A percentile compares a stretch with the other conserved stretches of the same genome.
phyloP scores from a whole-genome alignment of 2,797 vertebrate species.

The Dryobates pubescens region DNA sequence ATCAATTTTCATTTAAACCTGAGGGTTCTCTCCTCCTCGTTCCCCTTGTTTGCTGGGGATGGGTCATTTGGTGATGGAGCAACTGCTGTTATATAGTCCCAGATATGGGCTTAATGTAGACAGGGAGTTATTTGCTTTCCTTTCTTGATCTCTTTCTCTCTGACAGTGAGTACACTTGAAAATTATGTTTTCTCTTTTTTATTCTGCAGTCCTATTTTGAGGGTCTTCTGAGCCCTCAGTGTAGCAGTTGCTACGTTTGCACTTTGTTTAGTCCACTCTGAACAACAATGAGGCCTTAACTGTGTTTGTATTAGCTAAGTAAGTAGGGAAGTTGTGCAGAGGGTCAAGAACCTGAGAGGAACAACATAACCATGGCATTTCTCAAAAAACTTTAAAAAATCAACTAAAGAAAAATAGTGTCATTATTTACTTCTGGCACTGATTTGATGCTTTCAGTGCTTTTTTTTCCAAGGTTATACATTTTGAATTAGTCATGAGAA shows the following conservation, averaged over 20 bases:
- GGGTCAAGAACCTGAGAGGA: background rate
- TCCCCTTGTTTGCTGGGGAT: no score
- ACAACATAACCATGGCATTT: background rate
- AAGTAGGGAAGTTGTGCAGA: background rate
- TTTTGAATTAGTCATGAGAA: background rate
- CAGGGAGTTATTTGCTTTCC: background rate
- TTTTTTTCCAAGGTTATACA: background rate
- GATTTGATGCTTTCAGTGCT: background rate
- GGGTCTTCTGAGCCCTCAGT: background rate
- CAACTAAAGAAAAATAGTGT: background rate
- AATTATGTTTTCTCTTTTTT: background rate
- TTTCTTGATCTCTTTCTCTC: background rate
- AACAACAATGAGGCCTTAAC: background rate
- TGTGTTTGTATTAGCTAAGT: background rate
- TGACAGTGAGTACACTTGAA: slow-evolving; percentile 6
- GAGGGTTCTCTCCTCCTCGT: no score
- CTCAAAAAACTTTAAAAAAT: background rate
- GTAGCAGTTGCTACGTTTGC: background rate
- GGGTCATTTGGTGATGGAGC: no score
- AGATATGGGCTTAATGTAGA: no score
- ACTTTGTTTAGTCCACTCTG: background rate
- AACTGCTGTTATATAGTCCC: no score
- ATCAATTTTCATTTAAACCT: no score
- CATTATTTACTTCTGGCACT: background rate
- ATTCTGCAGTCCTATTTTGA: background rate